Percentiles rank a stretch among this genome's conserved stretches.
phyloP scores from a whole-genome alignment of 2,797 vertebrate species.

The Pteropus rufus region DNA sequence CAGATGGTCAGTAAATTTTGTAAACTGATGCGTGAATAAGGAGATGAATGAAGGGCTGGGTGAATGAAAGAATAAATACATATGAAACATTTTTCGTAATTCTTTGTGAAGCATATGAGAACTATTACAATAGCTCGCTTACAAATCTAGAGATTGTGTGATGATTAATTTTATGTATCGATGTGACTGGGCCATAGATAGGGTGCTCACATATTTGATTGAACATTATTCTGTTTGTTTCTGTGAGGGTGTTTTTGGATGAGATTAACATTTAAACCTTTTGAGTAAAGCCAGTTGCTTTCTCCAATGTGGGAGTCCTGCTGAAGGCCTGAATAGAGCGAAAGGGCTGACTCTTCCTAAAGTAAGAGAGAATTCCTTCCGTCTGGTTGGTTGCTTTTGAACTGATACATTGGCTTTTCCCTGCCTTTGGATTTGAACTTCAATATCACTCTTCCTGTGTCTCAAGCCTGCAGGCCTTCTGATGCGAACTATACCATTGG shows the following conservation, averaged over 20 bases:
- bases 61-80: background rate
- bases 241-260: background rate
- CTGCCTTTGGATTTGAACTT: background rate
- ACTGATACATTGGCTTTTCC: background rate
- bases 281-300: background rate
- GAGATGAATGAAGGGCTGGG: background rate
- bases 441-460: background rate
- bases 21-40: background rate
- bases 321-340: background rate
- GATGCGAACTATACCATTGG: background rate
- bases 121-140: background rate
- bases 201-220: background rate
- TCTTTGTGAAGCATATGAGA: background rate
- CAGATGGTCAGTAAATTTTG: background rate
- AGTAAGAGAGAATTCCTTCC: background rate
- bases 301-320: background rate
- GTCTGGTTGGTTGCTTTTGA: background rate
- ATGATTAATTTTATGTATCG: background rate
- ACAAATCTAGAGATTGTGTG: background rate
- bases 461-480: background rate
- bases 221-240: background rate
- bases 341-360: background rate
- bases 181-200: background rate
- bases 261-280: background rate
- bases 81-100: background rate